Evolutionary conservation across 2,888 invertebrate genomes (phyloP), one percentile per base, ranked within the genome.

Genomic region (Chrysomela aeneicollis): DNA sequence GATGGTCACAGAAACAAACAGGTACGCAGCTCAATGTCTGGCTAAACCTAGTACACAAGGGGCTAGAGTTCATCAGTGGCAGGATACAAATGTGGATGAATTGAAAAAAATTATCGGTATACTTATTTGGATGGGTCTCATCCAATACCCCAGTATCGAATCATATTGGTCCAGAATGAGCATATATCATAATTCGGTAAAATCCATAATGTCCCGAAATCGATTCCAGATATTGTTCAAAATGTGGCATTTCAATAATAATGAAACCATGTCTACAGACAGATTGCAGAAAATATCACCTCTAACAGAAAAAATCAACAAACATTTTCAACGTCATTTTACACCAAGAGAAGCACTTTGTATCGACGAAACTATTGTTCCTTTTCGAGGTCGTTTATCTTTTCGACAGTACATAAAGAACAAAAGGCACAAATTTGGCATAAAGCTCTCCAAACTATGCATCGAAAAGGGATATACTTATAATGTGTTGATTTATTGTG

Each of bases 351-450:
- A 65, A 54, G 19, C 58, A 21, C 17, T 67, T 2, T 73, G 67
- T 42, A 65, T 73, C 12, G 69, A 69, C 59, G 70, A 71, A 62
- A 70, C 69, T 1, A 21, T 72, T 6, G 58, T 73, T 10, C 66
- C 71, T 10, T 66, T 70, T 35, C 22, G 51, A 42, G 72, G 71
- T 18, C 19, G 64, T 1, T 32, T 69, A 18, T 55, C 37, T 22
- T 71, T 72, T 55, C 52, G 30, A 26, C 72, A 72, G 30, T 72
- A 71, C 26, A 70, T 74, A 8, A 66, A 35, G 12, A 66, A 70
- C 47, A 71, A 71, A 59, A 53, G 66, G 10, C 70, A 73, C 51
- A 72, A 67, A 63, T 72, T 71, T 59, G 68, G 67, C 8, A 59
- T 73, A 15, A 67, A 72, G 55, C 19, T 71, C 5, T 68, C 47